Evolutionary conservation across 2,797 vertebrate genomes (phyloP), one percentile per base, ranked within the genome.

Genomic region (Euthynnus affinis): DNA sequence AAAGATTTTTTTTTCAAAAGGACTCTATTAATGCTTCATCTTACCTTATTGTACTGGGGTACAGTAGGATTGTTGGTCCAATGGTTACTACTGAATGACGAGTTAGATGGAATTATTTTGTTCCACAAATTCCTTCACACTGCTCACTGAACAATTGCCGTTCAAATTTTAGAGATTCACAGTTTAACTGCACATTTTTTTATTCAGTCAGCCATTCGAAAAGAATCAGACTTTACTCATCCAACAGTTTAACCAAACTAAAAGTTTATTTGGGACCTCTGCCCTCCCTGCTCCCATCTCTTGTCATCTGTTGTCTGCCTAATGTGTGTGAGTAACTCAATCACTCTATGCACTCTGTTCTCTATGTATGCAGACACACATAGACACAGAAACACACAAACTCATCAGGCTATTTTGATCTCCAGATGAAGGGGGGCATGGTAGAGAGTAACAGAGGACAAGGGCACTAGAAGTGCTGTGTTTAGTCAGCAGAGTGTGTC

Each of bases 401-500:
- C 42, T 44, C 27, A 27, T 22, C 10, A 2, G 32, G 15, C 27
- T 62, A 64, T 65, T 76, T 88, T 77, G 27, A 74, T 78, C 65
- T 73, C 20, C 29, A 64, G 78, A 79, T 53, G 74, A 81, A 72
- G 49, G n/a, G 44, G 52, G 60, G 37, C 12, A 52, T 27, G 58
- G 49, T 13, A 44, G 46, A 77, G 29, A 51, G 82, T n/a, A 75
- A 40, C 55, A 69, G 77, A 83, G 83, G 82, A 88, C 67, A 84
- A 89, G 83, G 83, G 85, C 84, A 78, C 14, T 76, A 71, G 53
- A 86, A 87, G 81, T 88, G 85, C 81, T 90, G 85, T 91, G 91
- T 94, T 93, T 88, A 93, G 87, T 93, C 93, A 93, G 91, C 89
- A 92, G 75, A 85, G 87, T 93, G 92, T 91, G 79, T 91, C 72